Evolutionary conservation across 2,113 vertebrate species (phyloP).

Genomic region (Gadus macrocephalus): DNA sequence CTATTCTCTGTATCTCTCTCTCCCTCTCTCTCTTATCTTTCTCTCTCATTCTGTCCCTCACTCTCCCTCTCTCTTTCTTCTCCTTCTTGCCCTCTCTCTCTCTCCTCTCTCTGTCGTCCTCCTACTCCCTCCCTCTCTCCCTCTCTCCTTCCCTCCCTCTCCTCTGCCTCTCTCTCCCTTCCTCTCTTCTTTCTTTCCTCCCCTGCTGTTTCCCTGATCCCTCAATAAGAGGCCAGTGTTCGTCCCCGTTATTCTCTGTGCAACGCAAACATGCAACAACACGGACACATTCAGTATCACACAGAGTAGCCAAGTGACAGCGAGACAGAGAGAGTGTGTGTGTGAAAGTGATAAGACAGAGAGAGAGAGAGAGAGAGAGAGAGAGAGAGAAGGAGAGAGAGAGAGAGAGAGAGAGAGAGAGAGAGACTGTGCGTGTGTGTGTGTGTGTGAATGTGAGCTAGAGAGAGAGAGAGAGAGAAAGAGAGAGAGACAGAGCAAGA

Average conservation of each 20-base stretch:
- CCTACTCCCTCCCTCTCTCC: slow-evolving; percentile 61
- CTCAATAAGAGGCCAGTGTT: slow-evolving; percentile 52
- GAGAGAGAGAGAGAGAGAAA: too few species aligned
- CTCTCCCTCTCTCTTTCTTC: slow-evolving; percentile 25
- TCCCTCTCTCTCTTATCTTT: slow-evolving; percentile 27
- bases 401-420: too few species aligned
- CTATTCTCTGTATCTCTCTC: slow-evolving; percentile 61
- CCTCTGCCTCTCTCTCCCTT: slow-evolving; percentile 41
- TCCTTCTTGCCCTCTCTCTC: slow-evolving; percentile 37
- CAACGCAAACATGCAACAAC: slow-evolving; percentile 30
- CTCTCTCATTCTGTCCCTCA: slow-evolving; percentile 48
- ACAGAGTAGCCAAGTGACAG: slow-evolving; percentile 7
- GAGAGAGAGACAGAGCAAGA: too few species aligned
- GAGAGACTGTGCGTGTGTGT: too few species aligned
- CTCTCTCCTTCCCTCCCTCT: slow-evolving; percentile 23
- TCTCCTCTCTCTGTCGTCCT: slow-evolving; percentile 41
- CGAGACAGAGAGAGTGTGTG: too few species aligned
- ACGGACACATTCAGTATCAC: slow-evolving; percentile 46
- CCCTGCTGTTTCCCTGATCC: slow-evolving; percentile 2
- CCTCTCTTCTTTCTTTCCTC: slow-evolving; percentile 42
- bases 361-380: too few species aligned
- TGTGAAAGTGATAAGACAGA: too few species aligned
- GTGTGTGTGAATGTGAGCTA: too few species aligned
- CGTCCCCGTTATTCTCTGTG: slow-evolving; percentile 29
- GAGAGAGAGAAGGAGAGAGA: too few species aligned